phyloP scores from a whole-genome alignment of 2,888 invertebrate genomes.

The Chirona hameri region DNA sequence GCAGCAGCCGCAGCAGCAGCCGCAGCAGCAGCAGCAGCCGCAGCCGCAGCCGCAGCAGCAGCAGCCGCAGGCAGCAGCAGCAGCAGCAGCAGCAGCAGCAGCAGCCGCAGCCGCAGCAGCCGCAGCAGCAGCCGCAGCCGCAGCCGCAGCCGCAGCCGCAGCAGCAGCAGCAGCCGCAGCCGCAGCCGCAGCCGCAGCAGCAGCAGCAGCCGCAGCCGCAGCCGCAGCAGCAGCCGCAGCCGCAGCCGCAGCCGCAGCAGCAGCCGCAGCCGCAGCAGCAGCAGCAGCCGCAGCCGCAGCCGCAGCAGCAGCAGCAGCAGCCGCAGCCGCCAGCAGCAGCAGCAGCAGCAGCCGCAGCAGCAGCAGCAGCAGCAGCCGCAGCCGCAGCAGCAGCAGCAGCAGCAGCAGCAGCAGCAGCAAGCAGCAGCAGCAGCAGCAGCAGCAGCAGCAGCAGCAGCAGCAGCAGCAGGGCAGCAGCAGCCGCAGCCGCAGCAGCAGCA shows the following conservation, averaged over 20 bases:
- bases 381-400: too few relatives aligned
- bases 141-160: too few relatives aligned
- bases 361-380: neutral
- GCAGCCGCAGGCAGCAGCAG: too few relatives aligned
- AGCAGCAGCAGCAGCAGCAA: neutral
- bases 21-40: neutral
- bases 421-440: neutral
- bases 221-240: too few relatives aligned
- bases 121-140: neutral
- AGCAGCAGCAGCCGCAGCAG: neutral
- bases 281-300: neutral
- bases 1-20: too few relatives aligned
- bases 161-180: neutral
- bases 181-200: neutral
- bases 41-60: neutral
- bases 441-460: neutral
- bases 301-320: too few relatives aligned
- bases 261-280: neutral
- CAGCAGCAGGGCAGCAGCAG: too few relatives aligned
- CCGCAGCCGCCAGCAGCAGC: too few relatives aligned
- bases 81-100: too few relatives aligned
- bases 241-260: neutral
- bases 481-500: neutral
- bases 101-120: neutral
- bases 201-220: neutral